These are phyloP conservation scores for Theocolax elegans DNA, from an alignment of 1,140 invertebrate species.

Conservation along the genomic window DNA sequence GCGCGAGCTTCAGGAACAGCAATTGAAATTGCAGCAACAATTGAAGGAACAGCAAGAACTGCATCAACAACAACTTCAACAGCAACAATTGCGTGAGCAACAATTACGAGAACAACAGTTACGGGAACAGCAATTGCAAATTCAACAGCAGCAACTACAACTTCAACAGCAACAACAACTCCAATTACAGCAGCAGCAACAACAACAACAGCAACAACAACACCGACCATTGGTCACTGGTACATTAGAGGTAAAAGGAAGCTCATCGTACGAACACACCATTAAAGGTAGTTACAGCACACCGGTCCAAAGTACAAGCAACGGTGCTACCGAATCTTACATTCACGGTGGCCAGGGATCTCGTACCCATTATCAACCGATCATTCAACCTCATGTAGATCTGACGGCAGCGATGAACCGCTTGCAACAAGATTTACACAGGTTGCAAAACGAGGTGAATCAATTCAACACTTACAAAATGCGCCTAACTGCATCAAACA, in stretches of 20 bases:
- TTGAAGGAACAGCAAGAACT: not conserved
- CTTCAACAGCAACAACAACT: not conserved
- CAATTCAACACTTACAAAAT: constrained; percentile 20
- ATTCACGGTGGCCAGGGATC: too few species aligned
- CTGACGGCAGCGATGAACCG: constrained; percentile 11
- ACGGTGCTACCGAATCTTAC: not conserved
- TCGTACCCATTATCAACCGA: not conserved
- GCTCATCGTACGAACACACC: not conserved
- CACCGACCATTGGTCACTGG: not conserved
- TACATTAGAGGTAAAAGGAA: not conserved
- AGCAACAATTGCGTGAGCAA: not conserved
- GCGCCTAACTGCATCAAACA: constrained; percentile 21
- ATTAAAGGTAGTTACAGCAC: not conserved
- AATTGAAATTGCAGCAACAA: not conserved
- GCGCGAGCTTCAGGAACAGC: not conserved
- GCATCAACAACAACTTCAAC: not conserved
- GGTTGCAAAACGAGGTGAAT: constrained; percentile 29
- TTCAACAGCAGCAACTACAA: not conserved
- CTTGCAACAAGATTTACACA: constrained; percentile 25
- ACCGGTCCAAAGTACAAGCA: not conserved
- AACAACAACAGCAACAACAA: not conserved
- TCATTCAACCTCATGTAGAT: constrained; percentile 17
- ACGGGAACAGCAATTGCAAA: not conserved
- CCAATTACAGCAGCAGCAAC: not conserved
- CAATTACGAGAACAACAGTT: not conserved